These are phyloP conservation scores for Diarsia dahlii DNA, from an alignment of 2,888 invertebrate genomes.

Conservation along the genomic window DNA sequence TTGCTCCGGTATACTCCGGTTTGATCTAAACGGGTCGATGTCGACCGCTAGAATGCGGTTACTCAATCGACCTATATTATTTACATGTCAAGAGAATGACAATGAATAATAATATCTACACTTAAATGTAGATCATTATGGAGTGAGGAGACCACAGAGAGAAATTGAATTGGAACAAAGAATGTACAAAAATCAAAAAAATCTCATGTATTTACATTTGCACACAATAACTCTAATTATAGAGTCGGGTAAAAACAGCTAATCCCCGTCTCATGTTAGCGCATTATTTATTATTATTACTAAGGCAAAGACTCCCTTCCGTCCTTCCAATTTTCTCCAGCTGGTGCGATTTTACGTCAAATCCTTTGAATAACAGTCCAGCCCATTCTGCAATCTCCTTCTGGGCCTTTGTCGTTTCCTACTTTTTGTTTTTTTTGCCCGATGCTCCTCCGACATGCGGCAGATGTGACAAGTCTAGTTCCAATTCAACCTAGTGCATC, in stretches of 20 bases:
- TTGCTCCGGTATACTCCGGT: not conserved
- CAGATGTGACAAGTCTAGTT: no score
- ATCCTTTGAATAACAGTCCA: no score
- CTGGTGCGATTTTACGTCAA: no score
- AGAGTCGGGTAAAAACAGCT: not conserved
- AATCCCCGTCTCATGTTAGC: not conserved
- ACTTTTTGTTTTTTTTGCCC: no score
- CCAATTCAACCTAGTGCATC: not conserved
- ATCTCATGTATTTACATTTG: not conserved
- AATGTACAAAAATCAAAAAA: not conserved
- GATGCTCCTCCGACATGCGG: no score
- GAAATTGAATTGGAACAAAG: not conserved
- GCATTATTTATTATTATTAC: not conserved
- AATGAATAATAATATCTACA: not conserved
- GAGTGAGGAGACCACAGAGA: not conserved
- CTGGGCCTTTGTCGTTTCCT: no score
- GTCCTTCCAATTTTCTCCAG: no score
- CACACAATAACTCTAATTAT: not conserved
- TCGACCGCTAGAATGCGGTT: not conserved
- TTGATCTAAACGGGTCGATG: not conserved
- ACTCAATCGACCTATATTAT: not conserved
- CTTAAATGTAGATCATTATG: not conserved
- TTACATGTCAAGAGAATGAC: not conserved
- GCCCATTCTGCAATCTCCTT: no score
- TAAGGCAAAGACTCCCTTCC: no score